phyloP scores from a whole-genome alignment of 2,113 vertebrate species.

The Phycodurus eques region DNA sequence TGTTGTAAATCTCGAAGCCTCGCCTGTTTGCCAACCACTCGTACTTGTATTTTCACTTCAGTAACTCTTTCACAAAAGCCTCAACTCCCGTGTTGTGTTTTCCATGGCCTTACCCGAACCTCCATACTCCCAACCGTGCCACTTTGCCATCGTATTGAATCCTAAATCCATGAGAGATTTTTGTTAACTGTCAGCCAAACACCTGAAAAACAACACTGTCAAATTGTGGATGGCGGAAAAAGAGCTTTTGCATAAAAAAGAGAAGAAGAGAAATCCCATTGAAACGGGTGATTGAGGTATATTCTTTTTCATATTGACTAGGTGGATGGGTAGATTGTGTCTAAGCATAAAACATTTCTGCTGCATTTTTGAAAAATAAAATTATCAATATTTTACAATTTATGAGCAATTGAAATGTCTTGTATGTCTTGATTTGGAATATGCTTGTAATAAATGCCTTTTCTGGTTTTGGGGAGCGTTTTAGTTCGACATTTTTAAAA shows the following conservation, averaged over 20 bases:
- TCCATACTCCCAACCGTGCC: neutral
- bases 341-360: slow-evolving; percentile 90
- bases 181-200: slow-evolving; percentile 49
- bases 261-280: slow-evolving; percentile 22
- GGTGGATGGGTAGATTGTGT: slow-evolving; percentile 90
- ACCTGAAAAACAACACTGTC: slow-evolving; percentile 56
- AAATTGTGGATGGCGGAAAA: slow-evolving; percentile 55
- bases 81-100: slow-evolving; percentile 10
- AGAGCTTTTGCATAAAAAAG: slow-evolving; percentile 49
- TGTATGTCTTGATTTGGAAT: slow-evolving; percentile 38
- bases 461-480: neutral
- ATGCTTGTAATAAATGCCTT: neutral
- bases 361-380: slow-evolving; percentile 95
- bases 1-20: neutral
- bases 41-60: neutral
- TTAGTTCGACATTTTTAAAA: neutral
- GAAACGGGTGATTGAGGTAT: slow-evolving; percentile 52
- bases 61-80: slow-evolving; percentile 11
- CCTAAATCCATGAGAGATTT: slow-evolving; percentile 28
- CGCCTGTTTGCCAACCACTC: neutral
- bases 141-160: neutral
- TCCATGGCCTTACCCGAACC: neutral
- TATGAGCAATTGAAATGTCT: slow-evolving; percentile 53
- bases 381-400: slow-evolving; percentile 87
- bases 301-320: slow-evolving; percentile 80